A percentile compares a stretch with the other conserved stretches of the same genome.
phyloP scores from a whole-genome alignment of 2,888 invertebrate species.

The Eilema griseolum region DNA sequence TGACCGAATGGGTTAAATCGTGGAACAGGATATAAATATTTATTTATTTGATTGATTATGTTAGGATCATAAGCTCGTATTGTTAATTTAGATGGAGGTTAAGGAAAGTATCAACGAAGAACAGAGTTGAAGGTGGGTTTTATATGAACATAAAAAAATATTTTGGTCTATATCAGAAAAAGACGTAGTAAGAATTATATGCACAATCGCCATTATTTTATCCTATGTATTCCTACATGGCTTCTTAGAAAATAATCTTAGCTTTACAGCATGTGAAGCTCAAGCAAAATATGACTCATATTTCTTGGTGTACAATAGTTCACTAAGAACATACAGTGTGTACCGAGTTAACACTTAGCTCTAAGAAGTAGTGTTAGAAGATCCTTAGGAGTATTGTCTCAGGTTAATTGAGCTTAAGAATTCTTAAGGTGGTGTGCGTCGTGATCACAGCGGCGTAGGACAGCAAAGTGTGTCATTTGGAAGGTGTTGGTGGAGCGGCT shows the following conservation, averaged over 20 bases:
- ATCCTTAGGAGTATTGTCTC: background rate
- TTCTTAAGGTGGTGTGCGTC: slow-evolving; percentile 85
- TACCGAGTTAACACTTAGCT: slow-evolving; percentile 2
- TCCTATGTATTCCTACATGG: background rate
- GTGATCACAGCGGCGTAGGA: slow-evolving; percentile 93
- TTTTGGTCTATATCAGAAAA: background rate
- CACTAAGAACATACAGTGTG: background rate
- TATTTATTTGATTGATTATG: background rate
- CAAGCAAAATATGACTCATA: background rate
- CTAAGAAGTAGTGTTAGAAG: background rate
- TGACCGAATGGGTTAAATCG: background rate
- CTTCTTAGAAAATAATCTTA: background rate
- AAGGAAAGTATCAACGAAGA: background rate
- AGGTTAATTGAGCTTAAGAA: slow-evolving; percentile 55
- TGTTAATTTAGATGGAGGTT: background rate
- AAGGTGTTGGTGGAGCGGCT: slow-evolving; percentile 91
- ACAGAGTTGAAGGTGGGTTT: background rate
- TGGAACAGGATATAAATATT: background rate
- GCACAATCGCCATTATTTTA: background rate
- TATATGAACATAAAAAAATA: background rate
- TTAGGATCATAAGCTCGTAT: background rate
- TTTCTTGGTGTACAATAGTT: slow-evolving; percentile 9
- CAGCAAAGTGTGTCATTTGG: slow-evolving; percentile 95
- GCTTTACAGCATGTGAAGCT: slow-evolving; percentile 12
- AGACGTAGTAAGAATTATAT: background rate